Evolutionary conservation across 2,113 vertebrate genomes (phyloP), one percentile per base, ranked within the genome.

Genomic region (Notothenia rossii): DNA sequence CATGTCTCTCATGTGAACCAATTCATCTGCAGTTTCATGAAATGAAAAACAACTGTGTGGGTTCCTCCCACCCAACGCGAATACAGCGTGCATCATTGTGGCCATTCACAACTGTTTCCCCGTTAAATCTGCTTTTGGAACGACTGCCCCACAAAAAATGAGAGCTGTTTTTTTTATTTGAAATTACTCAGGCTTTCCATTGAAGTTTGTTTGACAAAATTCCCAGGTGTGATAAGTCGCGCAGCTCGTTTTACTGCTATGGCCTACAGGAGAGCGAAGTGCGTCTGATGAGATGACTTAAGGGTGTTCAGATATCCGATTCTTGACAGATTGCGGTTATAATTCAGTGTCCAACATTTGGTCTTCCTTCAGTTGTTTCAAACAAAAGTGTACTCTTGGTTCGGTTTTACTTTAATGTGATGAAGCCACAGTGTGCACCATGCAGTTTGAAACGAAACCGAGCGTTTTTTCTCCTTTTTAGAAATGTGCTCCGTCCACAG

Each of bases 1-100:
- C 51, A 58, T 75, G 72, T 68, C 62, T 74, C 53, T 66, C 68
- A 64, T 81, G 76, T 75, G 74, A 87, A 78, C 65, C 70, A 12
- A 62, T 75, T 84, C 43, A 75, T 81, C 75, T 75, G 63, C 75
- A 83, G 29, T 77, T 88, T 68, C 80, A 80, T 69, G 54, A 90
- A 92, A 91, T 82, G 15, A 81, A 72, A 92, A 91, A 80, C 90
- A 85, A 91, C 83, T 84, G 75, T 36, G 72, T 73, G 43, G 77
- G 25, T 72, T 69, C 43, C 77, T 79, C 85, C 92, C 86, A 86
- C 91, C 84, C 88, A 89, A 72, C 84, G 76, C 0, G 86, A 91
- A 79, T 36, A 61, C 64, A 82, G 74, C 10, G 6, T 59, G 72
- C 53, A 61, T 82, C 77, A 68, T 13, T 40, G 67, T 80, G 67